These are phyloP conservation scores for Lapara coniferarum DNA, from an alignment of 2,888 invertebrate genomes.

Conservation along the genomic window DNA sequence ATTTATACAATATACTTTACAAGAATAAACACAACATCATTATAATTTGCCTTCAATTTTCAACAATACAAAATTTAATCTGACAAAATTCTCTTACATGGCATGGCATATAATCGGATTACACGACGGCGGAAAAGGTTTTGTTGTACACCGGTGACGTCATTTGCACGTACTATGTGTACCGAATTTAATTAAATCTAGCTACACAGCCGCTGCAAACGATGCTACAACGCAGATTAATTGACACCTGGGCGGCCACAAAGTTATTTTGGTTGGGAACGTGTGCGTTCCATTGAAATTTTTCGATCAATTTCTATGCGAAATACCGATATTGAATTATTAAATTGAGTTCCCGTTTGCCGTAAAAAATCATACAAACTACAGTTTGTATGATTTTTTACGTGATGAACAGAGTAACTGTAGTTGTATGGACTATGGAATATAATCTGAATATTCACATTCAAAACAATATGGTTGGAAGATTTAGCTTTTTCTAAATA, in stretches of 20 bases:
- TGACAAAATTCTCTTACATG: constrained; percentile 26
- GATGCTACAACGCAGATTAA: constrained; percentile 8
- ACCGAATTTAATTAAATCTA: constrained; percentile 57
- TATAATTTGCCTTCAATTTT: background rate
- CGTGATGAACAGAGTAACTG: too few species aligned
- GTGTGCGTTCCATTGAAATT: background rate
- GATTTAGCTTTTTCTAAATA: too few species aligned
- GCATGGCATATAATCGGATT: constrained; percentile 30
- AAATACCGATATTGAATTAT: background rate
- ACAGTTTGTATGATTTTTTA: too few species aligned
- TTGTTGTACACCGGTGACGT: constrained; percentile 42
- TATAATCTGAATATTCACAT: too few species aligned
- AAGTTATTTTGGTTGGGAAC: background rate
- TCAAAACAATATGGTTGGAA: too few species aligned
- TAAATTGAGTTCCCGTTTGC: background rate
- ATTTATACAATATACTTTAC: too few species aligned
- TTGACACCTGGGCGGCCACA: constrained; percentile 12
- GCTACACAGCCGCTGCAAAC: constrained; percentile 28
- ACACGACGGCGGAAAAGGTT: constrained; percentile 41
- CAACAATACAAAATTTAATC: constrained; percentile 25
- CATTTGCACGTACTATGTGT: constrained; percentile 40
- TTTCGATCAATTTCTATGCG: background rate
- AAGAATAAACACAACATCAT: background rate
- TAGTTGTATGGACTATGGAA: too few species aligned
- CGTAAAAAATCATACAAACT: too few species aligned